phyloP scores from a whole-genome alignment of 2,113 vertebrate genomes.

The Laterallus jamaicensis region DNA sequence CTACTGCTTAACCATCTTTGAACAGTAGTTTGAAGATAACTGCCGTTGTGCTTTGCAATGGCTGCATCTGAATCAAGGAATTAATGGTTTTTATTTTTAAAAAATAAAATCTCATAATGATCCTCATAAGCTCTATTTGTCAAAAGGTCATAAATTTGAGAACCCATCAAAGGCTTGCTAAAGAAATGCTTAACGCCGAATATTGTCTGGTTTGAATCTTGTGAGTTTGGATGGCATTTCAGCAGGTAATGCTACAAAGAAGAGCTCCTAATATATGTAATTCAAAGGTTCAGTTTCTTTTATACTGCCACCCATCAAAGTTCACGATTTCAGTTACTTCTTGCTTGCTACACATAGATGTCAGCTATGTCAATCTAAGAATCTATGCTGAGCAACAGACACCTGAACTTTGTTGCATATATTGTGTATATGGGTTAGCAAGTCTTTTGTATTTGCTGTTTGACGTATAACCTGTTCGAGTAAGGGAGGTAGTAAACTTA shows the following conservation, averaged over 20 bases:
- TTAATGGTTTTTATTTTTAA: not conserved
- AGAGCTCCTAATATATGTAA: not conserved
- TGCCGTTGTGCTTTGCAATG: constrained; percentile 25
- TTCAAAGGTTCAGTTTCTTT: not conserved
- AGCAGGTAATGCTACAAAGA: not conserved
- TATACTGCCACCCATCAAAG: not conserved
- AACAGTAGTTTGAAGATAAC: constrained; percentile 48
- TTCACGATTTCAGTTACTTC: not conserved
- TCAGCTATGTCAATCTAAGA: not conserved
- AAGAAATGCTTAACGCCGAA: not conserved
- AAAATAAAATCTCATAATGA: not conserved
- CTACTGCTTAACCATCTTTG: constrained; percentile 49
- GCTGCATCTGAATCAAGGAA: constrained; percentile 7
- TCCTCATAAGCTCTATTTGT: not conserved
- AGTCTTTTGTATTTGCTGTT: not conserved
- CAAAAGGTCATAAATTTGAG: not conserved
- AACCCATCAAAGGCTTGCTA: not conserved
- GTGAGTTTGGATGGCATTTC: not conserved
- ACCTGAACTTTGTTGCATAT: not conserved
- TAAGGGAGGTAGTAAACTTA: not conserved
- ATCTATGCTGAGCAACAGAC: not conserved
- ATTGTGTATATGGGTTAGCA: not conserved
- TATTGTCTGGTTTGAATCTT: constrained; percentile 26
- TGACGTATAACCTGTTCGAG: not conserved
- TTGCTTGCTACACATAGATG: not conserved